phyloP scores from a whole-genome alignment of 2,113 vertebrate genomes.

The Propithecus coquereli region DNA sequence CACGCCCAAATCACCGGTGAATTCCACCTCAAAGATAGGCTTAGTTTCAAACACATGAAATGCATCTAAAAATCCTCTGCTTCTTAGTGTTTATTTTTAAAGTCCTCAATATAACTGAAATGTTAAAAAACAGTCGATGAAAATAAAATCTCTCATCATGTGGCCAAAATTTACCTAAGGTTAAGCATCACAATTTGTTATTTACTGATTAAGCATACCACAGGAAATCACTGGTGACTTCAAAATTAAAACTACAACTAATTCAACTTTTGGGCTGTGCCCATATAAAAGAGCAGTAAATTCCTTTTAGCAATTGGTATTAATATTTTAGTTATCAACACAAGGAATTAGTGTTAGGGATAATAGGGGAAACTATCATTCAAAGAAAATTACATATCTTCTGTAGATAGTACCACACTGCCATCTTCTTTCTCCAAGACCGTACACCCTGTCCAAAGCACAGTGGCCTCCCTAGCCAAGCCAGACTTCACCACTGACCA shows the following conservation, averaged over 20 bases:
- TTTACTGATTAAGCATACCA: not conserved
- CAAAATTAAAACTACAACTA: not conserved
- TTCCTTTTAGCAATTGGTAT: not conserved
- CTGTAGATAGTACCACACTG: too few species aligned
- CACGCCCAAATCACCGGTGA: not conserved
- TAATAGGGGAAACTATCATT: not conserved
- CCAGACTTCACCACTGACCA: not conserved
- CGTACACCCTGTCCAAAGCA: not conserved
- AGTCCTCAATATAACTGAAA: not conserved
- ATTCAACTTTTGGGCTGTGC: not conserved
- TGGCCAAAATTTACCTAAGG: not conserved
- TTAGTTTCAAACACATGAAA: not conserved
- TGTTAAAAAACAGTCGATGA: not conserved
- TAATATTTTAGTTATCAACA: not conserved
- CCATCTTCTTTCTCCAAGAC: not conserved
- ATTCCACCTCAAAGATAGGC: not conserved
- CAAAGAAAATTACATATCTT: not conserved
- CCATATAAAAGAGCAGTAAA: not conserved
- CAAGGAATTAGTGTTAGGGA: not conserved
- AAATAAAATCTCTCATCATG: not conserved
- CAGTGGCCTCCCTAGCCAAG: too few species aligned
- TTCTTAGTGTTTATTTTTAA: not conserved
- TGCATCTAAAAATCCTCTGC: not conserved
- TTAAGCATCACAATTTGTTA: not conserved
- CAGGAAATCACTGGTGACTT: not conserved